Evolutionary conservation across 2,797 vertebrate genomes (phyloP).

Genomic region (Lepilemur septentrionalis): DNA sequence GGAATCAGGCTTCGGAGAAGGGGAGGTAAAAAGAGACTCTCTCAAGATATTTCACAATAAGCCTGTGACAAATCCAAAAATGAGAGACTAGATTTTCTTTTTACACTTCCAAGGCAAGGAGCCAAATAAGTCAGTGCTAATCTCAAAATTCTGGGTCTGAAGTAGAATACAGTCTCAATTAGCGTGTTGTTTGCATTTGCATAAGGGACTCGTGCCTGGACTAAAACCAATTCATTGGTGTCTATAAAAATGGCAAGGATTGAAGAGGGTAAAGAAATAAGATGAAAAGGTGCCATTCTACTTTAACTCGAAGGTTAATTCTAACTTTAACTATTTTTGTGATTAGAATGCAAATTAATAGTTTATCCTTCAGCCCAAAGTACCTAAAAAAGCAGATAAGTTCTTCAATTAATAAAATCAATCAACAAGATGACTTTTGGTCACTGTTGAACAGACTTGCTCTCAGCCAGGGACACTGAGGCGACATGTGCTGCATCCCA

Average conservation of each 20-base stretch:
- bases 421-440: constrained; percentile 7
- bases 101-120: neutral
- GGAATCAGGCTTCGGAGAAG: neutral
- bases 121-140: neutral
- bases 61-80: neutral
- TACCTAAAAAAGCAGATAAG: constrained; percentile 11
- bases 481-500: neutral
- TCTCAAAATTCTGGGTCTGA: neutral
- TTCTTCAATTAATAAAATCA: constrained; percentile 67
- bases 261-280: neutral
- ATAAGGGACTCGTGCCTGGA: neutral
- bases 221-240: neutral
- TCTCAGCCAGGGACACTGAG: neutral
- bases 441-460: neutral
- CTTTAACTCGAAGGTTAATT: neutral
- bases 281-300: constrained; percentile 12
- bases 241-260: neutral
- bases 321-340: neutral
- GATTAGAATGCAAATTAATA: constrained; percentile 41
- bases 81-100: neutral
- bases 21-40: neutral
- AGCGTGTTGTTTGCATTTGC: neutral
- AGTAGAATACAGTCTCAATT: neutral
- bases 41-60: neutral
- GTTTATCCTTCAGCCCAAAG: constrained; percentile 26